Conservation (phyloP, 2,113 vertebrate genomes). For the Malurus melanocephalus region DNA sequence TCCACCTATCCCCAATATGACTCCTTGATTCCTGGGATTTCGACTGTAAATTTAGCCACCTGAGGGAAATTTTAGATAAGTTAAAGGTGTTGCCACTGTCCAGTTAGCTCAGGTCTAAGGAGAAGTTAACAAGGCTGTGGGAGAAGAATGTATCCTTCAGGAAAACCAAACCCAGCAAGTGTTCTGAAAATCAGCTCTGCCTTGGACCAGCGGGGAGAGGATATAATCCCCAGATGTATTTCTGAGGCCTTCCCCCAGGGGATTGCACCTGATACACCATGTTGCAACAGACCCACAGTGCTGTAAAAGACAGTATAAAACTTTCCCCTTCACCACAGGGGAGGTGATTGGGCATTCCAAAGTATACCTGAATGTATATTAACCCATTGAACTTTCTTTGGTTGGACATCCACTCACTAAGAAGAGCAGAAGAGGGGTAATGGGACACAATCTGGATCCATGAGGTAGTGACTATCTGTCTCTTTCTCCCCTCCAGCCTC, state of each 20-base stretch:
- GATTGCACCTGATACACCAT: rapidly evolving
- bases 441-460: neutral
- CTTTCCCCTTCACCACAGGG: too few species aligned
- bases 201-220: rapidly evolving
- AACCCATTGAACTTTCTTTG: neutral
- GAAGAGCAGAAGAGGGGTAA: neutral
- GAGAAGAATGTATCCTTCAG: neutral
- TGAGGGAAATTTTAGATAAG: neutral
- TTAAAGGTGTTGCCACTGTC: neutral
- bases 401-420: rapidly evolving
- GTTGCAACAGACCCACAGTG: neutral
- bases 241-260: neutral
- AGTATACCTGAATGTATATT: neutral
- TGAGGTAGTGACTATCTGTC: rapidly evolving
- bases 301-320: neutral
- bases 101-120: neutral
- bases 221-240: neutral
- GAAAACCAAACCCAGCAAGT: neutral
- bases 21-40: neutral
- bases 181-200: neutral
- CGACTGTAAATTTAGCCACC: neutral
- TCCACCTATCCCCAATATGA: neutral
- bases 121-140: rapidly evolving
- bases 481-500: neutral
- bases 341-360: rapidly evolving